Evolutionary conservation across 2,888 invertebrate genomes (phyloP).

Genomic region (Agrochola circellaris): DNA sequence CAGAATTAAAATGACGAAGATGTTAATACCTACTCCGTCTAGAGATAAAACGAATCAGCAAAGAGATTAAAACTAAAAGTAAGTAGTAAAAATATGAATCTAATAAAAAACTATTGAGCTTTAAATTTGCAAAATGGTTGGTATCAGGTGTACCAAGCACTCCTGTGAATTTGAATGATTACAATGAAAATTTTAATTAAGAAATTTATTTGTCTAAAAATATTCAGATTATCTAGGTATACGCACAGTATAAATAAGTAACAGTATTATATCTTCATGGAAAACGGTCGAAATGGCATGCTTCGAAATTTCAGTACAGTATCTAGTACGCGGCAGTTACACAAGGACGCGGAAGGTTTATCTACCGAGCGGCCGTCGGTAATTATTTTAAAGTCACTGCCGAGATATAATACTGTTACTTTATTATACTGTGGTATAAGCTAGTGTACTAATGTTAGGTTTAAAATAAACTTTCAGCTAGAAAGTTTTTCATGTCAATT

Average conservation of each 20-base stretch:
- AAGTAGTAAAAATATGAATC: slow-evolving; percentile 16
- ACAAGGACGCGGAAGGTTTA: too few species aligned
- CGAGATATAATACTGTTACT: too few species aligned
- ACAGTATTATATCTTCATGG: too few species aligned
- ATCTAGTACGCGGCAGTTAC: too few species aligned
- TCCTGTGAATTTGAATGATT: slow-evolving; percentile 34
- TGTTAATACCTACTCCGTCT: background rate
- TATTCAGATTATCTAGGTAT: background rate
- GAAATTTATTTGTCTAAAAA: slow-evolving; percentile 18
- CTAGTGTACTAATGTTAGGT: background rate
- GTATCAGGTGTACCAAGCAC: slow-evolving; percentile 43
- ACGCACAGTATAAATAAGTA: too few species aligned
- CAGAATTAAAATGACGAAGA: slow-evolving; percentile 12
- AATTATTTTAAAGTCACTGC: too few species aligned
- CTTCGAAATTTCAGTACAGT: too few species aligned
- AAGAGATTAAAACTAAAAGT: slow-evolving; percentile 41
- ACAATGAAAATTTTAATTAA: slow-evolving; percentile 35
- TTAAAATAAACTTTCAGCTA: background rate
- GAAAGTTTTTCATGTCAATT: background rate
- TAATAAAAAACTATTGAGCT: slow-evolving; percentile 42
- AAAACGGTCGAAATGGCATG: too few species aligned
- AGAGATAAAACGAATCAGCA: slow-evolving; percentile 15
- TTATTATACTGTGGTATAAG: too few species aligned
- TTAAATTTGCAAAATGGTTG: slow-evolving; percentile 35
- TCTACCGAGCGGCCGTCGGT: too few species aligned